Percentiles rank a stretch among this genome's conserved stretches.
These are phyloP conservation scores for Luperina testacea DNA, from an alignment of 2,888 invertebrate genomes.

Conservation along the genomic window DNA sequence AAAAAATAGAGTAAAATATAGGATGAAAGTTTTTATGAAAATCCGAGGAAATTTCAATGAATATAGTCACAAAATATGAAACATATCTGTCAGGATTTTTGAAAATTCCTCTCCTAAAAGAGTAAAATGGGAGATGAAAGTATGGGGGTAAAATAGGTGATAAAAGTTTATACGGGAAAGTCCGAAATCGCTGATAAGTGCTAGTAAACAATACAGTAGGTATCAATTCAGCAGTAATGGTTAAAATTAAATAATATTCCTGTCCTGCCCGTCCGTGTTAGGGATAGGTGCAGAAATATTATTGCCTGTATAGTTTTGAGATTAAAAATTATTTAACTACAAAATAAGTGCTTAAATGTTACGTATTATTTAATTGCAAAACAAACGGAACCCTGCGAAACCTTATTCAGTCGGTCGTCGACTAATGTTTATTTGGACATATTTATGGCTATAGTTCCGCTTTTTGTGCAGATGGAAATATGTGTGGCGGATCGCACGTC, in stretches of 20 bases:
- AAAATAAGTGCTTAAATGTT: conserved; percentile 32
- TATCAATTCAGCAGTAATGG: neutral
- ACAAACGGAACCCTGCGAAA: conserved; percentile 80
- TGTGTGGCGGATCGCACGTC: conserved; percentile 91
- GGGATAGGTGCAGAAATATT: neutral
- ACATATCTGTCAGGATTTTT: neutral
- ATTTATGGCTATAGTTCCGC: conserved; percentile 91
- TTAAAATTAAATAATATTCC: neutral
- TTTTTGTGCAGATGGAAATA: conserved; percentile 90
- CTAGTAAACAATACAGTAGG: neutral
- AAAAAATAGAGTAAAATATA: no score
- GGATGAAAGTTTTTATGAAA: neutral
- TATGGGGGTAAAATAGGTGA: neutral
- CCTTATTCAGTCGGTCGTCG: conserved; percentile 82
- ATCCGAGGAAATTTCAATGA: neutral
- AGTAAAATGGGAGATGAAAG: neutral
- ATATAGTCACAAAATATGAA: neutral
- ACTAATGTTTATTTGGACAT: conserved; percentile 90
- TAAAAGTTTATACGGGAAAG: neutral
- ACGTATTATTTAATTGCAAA: conserved; percentile 67
- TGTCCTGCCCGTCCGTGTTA: neutral
- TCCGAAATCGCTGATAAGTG: neutral
- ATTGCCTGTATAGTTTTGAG: neutral
- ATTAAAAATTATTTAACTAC: conserved; percentile 3
- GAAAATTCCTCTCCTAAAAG: neutral